Evolutionary conservation across 2,797 vertebrate species (phyloP), one percentile per base, ranked within the genome.

Genomic region (Microchirus variegatus): DNA sequence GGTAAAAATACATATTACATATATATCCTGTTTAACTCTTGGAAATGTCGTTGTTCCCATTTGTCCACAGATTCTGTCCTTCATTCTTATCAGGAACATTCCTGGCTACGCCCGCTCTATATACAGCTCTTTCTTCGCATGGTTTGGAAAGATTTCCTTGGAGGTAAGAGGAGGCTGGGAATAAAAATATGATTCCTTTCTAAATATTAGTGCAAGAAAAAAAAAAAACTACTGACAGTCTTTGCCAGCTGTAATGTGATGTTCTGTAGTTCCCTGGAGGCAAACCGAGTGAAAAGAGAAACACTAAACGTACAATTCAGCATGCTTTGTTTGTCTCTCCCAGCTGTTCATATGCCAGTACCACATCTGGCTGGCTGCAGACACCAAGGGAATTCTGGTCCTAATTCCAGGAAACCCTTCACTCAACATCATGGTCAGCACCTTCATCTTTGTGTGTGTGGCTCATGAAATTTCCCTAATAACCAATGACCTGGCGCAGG

Each of bases 311-410:
- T 9, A 18, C 4, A 9, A 38, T 58, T 9, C 10, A 2, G 46
- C 17, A 8, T 18, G 26, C 42, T 12, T 52, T 59, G 19, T 83
- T 65, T 83, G 73, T 59, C 66, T 90, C 78, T 67, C 53, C 62
- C 73, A 99, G 98, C 95, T 99, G 37, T 99, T 99, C 80, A 99
- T 99, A 72, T 99, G 98, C 84, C 98, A 99, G 53, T 99, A 99
- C 83, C 98, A 99, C 82, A 98, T 99, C 73, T 99, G 97, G 97
- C 93, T 99, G 77, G 97, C 97, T 0, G 98, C 97, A 0, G 98
- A 99, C 90, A 99, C 98, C 35, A 97, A 96, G 78, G 98, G 98
- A 2, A 94, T 99, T 84, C 83, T 99, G 86, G 96, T 99, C 15
- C 95, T 99, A 15, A 93, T 99, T 76, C 97, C 98, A 10, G 97